A percentile compares a stretch with the other conserved stretches of the same genome.
Conservation (phyloP, 2,888 invertebrate genomes). For the Brassicogethes aeneus region DNA sequence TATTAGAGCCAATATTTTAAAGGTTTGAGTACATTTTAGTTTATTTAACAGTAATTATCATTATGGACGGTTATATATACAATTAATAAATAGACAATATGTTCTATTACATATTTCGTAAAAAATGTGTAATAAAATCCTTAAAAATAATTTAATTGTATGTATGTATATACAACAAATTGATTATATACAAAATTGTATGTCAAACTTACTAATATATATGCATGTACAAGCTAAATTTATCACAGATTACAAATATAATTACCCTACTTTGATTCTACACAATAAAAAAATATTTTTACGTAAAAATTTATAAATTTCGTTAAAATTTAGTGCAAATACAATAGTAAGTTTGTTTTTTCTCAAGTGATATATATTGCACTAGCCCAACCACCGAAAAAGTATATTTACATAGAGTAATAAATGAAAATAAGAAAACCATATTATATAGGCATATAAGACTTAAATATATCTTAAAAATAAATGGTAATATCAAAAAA, state of each 20-base stretch:
- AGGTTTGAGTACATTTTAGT: too few species aligned
- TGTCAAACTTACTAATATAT: conserved; percentile 31
- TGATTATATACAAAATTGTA: conserved; percentile 20
- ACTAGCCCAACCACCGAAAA: conserved; percentile 42
- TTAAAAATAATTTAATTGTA: conserved; percentile 8
- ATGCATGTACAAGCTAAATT: conserved; percentile 20
- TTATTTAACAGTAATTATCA: too few species aligned
- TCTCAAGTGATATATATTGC: conserved; percentile 33
- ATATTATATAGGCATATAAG: conserved; percentile 10
- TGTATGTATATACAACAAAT: conserved; percentile 7
- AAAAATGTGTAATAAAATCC: conserved; percentile 1
- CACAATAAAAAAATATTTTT: conserved; percentile 1
- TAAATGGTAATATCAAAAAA: conserved; percentile 13
- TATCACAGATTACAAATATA: conserved; percentile 18
- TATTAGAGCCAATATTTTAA: too few species aligned
- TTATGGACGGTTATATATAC: too few species aligned
- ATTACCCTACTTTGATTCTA: conserved; percentile 7
- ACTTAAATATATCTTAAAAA: conserved; percentile 6
- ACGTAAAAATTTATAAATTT: conserved; percentile 8
- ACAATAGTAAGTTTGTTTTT: conserved; percentile 33
- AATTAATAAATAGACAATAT: too few species aligned
- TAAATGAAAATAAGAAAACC: conserved; percentile 16
- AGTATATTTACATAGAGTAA: conserved; percentile 22
- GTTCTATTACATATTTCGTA: neutral
- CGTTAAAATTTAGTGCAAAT: conserved; percentile 20